phyloP scores from a whole-genome alignment of 2,113 vertebrate genomes.

The Rhizomys pruinosus region DNA sequence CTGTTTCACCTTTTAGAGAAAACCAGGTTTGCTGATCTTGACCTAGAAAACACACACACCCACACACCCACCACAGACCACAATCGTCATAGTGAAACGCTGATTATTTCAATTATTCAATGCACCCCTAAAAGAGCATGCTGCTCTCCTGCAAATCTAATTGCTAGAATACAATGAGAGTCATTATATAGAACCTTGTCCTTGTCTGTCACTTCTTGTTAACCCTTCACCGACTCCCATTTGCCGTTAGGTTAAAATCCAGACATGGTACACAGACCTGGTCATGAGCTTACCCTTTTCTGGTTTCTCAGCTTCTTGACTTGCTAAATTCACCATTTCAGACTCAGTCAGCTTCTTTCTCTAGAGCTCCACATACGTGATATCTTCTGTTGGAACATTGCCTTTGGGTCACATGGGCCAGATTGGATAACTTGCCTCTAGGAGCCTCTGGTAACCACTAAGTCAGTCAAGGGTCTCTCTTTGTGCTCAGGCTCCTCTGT shows the following conservation, averaged over 20 bases:
- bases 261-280: not conserved
- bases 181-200: not conserved
- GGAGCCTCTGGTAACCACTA: not conserved
- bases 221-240: not conserved
- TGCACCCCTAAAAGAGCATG: not conserved
- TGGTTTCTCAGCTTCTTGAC: not conserved
- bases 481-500: not conserved
- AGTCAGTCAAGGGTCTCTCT: not conserved
- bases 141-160: not conserved
- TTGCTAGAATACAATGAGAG: not conserved
- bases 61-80: not conserved
- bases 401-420: not conserved
- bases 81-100: not conserved
- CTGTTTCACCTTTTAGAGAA: not conserved
- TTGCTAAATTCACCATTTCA: no score
- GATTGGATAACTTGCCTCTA: not conserved
- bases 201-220: not conserved
- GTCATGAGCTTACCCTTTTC: not conserved
- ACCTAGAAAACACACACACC: not conserved
- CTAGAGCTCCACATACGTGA: not conserved
- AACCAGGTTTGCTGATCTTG: not conserved
- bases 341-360: not conserved
- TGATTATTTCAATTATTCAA: not conserved
- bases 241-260: not conserved
- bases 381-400: not conserved